These are phyloP conservation scores for Dasyurus viverrinus DNA, from an alignment of 2,113 vertebrate species.

Conservation along the genomic window DNA sequence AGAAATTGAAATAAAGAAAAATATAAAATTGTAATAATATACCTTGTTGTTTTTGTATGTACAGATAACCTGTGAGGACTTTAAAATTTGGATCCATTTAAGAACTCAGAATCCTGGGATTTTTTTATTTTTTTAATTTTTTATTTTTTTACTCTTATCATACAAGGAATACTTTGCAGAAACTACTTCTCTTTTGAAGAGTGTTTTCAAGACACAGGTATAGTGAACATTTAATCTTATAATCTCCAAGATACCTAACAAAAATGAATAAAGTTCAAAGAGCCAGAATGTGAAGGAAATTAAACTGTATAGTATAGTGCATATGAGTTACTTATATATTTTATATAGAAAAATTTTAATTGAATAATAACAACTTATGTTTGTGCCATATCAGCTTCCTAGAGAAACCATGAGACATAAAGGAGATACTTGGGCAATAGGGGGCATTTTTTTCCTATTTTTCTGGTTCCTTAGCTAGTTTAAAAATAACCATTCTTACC, in stretches of 20 bases:
- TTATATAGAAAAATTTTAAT: background rate
- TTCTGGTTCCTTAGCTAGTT: background rate
- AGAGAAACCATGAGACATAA: background rate
- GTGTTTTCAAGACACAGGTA: slow-evolving; percentile 74
- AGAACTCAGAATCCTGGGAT: background rate
- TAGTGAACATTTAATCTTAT: slow-evolving; percentile 44
- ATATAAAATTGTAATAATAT: background rate
- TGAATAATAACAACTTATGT: background rate
- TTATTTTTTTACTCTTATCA: slow-evolving; percentile 5
- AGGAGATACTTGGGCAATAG: background rate
- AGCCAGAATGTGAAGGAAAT: background rate
- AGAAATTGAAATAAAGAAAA: background rate
- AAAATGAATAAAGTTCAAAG: background rate
- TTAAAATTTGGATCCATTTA: background rate
- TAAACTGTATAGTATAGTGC: background rate
- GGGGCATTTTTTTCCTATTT: background rate
- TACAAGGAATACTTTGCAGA: slow-evolving; percentile 65
- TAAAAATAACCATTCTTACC: background rate
- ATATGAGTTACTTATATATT: background rate
- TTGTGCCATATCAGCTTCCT: background rate
- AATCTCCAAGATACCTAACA: background rate
- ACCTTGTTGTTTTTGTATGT: background rate
- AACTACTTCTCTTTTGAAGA: slow-evolving; percentile 49
- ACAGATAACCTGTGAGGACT: slow-evolving; percentile 65
- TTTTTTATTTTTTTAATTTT: too few species aligned